Conservation (phyloP, 2,888 invertebrate genomes). For the Himalopsyche kuldschensis region DNA sequence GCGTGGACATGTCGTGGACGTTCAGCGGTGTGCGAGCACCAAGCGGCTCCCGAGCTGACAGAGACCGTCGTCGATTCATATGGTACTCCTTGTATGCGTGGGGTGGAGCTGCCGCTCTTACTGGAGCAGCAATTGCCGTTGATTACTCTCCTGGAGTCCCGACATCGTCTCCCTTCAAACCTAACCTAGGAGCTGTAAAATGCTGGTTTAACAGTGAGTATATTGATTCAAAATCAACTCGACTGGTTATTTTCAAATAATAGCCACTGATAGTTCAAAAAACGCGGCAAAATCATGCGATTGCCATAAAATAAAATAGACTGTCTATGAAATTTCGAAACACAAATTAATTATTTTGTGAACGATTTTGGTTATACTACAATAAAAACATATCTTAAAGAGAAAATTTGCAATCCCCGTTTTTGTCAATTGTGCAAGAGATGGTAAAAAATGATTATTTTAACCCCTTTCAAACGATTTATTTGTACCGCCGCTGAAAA, state of each 20-base stretch:
- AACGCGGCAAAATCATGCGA: no score
- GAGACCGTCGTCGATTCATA: constrained; percentile 71
- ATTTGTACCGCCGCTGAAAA: no score
- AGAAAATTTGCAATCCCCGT: no score
- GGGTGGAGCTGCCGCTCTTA: constrained; percentile 64
- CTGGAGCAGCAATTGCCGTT: constrained; percentile 66
- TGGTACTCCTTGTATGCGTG: constrained; percentile 74
- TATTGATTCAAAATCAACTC: not conserved
- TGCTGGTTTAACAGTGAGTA: constrained; percentile 38
- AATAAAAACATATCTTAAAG: no score
- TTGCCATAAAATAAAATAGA: no score
- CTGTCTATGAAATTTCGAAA: no score
- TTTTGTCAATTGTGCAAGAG: no score
- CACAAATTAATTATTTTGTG: no score
- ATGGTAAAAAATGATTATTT: no score
- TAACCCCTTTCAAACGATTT: no score
- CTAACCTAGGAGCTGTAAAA: constrained; percentile 28
- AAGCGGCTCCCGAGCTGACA: constrained; percentile 16
- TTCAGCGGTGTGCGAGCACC: constrained; percentile 42
- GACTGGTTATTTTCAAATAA: no score
- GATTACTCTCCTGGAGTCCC: constrained; percentile 65
- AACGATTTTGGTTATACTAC: no score
- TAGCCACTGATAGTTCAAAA: not conserved
- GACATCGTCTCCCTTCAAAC: constrained; percentile 25
- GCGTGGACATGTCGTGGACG: constrained; percentile 54